Percentiles rank a stretch among this genome's conserved stretches.
Evolutionary conservation across 2,113 vertebrate species (phyloP).

Genomic region (Emydura subglobosa): DNA sequence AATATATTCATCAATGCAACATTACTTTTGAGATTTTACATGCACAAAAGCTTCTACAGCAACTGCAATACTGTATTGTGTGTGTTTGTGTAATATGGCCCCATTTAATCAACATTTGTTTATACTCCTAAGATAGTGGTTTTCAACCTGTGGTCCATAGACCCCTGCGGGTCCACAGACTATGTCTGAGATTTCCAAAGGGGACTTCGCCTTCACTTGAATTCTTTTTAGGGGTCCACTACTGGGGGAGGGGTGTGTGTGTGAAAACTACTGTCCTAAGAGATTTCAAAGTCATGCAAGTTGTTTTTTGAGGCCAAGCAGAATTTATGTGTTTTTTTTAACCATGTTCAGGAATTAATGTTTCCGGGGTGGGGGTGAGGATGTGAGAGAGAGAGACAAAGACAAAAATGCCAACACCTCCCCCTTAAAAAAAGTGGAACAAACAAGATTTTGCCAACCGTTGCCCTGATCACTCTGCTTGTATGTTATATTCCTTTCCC

Average conservation of each 20-base stretch:
- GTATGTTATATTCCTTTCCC: no score
- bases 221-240: no score
- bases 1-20: background rate
- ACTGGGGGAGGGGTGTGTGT: no score
- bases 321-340: background rate
- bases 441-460: rapidly evolving
- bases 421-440: no score
- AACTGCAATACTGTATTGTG: background rate
- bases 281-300: background rate
- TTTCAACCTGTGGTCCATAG: no score
- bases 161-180: no score
- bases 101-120: background rate
- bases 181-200: no score
- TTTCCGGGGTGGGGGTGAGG: background rate
- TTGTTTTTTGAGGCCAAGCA: background rate
- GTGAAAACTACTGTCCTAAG: no score
- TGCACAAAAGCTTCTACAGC: background rate
- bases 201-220: no score
- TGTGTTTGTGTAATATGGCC: background rate
- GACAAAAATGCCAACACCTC: no score
- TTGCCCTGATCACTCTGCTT: no score
- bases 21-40: background rate
- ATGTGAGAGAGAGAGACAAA: no score
- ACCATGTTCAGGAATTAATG: background rate
- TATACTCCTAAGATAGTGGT: background rate